Conservation (phyloP, 2,113 vertebrate species). For the Rhabdornis inornatus region DNA sequence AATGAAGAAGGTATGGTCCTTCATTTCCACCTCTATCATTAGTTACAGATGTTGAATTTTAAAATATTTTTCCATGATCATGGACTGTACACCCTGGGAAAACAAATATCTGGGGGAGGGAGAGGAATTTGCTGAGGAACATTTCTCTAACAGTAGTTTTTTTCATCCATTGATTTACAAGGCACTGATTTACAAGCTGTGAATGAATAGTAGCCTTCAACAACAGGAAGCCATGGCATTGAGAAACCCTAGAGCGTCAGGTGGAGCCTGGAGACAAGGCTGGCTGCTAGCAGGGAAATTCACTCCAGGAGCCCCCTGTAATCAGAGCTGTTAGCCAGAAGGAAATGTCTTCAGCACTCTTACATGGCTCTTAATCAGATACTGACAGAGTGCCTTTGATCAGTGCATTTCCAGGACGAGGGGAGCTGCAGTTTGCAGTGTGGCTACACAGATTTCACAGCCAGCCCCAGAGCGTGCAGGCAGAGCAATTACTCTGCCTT, state of each 20-base stretch:
- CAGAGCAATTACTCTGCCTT: constrained; percentile 49
- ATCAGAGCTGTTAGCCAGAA: constrained; percentile 82
- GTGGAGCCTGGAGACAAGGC: constrained; percentile 75
- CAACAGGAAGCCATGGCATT: constrained; percentile 78
- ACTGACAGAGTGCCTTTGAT: constrained; percentile 82
- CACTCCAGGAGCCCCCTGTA: constrained; percentile 75
- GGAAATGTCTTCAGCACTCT: constrained; percentile 83
- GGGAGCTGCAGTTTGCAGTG: constrained; percentile 66
- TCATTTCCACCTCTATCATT: constrained; percentile 48
- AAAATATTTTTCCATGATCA: constrained; percentile 61
- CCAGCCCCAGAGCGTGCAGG: constrained; percentile 34
- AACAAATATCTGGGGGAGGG: constrained; percentile 68
- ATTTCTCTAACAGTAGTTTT: constrained; percentile 75
- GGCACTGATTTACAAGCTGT: constrained; percentile 84
- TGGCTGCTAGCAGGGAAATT: constrained; percentile 75
- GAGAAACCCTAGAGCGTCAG: constrained; percentile 75
- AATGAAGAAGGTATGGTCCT: constrained; percentile 20
- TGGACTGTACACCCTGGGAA: constrained; percentile 55
- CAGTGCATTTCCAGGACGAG: constrained; percentile 69
- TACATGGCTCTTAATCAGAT: constrained; percentile 82
- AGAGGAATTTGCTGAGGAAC: constrained; percentile 74
- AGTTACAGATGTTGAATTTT: constrained; percentile 67
- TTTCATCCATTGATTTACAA: constrained; percentile 80
- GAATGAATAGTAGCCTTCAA: constrained; percentile 85
- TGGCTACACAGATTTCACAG: constrained; percentile 65